Base-by-base conservation (phyloP, 1,140 invertebrate genomes). In the Papilio machaon region DNA sequence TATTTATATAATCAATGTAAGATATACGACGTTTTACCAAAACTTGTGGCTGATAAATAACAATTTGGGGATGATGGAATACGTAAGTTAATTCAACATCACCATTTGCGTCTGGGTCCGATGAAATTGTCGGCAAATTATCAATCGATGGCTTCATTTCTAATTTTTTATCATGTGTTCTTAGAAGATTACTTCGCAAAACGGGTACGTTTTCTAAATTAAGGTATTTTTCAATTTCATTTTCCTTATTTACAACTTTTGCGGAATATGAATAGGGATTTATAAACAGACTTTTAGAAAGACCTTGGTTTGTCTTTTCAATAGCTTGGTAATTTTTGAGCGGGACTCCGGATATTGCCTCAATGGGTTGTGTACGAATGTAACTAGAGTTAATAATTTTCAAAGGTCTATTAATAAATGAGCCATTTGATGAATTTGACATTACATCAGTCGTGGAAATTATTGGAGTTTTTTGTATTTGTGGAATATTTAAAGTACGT, bases 21-120 rank as follows among this genome's bases (percentile, higher is more conserved):
- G 76, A 78, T 35, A 78, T 78, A 43, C 54, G 49, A 11, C 76
- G 76, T 64, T 78, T 78, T 15, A 78, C 35, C n/a, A 78, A 60
- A 60, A 38, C 52, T 60, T 78, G 76, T 30, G 87, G 83, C 19
- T 80, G 83, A 46, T 83, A 82, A 43, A 78, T 23, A 3, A 84
- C 70, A 1, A 82, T 11, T 79, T 84, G 82, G 7, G 83, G 83
- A 74, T 82, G 81, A 80, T 85, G 83, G 15, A 87, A 74, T 3
- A 81, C 79, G 76, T 87, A 89, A 47, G 88, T 88, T 73, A 89
- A 74, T 86, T 89, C 88, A 19, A 89, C 80, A 58, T 87, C 52
- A 73, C 79, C 83, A 23, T 85, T 84, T n/a, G 84, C 82, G 81
- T 82, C 83, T 49, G 75, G 11, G 79, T 58, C 76, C 38, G 81